Conservation (phyloP, 1,140 invertebrate species). For the Hetaerina americana region DNA sequence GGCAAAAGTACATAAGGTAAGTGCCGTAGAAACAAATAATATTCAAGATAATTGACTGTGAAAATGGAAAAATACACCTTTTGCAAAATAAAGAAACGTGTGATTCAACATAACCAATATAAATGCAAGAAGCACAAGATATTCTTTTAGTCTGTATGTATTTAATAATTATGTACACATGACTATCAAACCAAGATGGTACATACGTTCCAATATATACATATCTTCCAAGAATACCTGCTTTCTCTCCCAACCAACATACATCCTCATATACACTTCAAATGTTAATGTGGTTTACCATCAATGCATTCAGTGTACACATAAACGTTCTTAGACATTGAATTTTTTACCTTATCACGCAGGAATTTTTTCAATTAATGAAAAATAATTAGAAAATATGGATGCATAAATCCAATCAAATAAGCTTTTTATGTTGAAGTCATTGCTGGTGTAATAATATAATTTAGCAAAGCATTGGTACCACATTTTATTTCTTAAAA, state of each 20-base stretch:
- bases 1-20: conserved; percentile 12
- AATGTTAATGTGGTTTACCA: background rate
- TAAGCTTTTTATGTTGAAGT: too few species aligned
- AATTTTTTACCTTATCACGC: too few species aligned
- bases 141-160: conserved; percentile 5
- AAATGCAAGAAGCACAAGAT: conserved; percentile 15
- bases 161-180: background rate
- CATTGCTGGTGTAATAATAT: too few species aligned
- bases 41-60: conserved; percentile 21
- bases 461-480: too few species aligned
- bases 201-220: background rate
- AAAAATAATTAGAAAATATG: too few species aligned
- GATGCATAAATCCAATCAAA: too few species aligned
- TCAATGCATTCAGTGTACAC: background rate
- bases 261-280: background rate
- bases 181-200: background rate
- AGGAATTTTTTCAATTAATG: too few species aligned
- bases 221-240: background rate
- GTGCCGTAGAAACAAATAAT: conserved; percentile 53
- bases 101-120: conserved; percentile 15
- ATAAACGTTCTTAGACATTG: background rate
- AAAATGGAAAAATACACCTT: conserved; percentile 7
- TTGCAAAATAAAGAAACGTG: conserved; percentile 16
- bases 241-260: background rate
- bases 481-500: too few species aligned